These are phyloP conservation scores for Caradrina clavipalpis DNA, from an alignment of 2,888 invertebrate species.

Conservation along the genomic window DNA sequence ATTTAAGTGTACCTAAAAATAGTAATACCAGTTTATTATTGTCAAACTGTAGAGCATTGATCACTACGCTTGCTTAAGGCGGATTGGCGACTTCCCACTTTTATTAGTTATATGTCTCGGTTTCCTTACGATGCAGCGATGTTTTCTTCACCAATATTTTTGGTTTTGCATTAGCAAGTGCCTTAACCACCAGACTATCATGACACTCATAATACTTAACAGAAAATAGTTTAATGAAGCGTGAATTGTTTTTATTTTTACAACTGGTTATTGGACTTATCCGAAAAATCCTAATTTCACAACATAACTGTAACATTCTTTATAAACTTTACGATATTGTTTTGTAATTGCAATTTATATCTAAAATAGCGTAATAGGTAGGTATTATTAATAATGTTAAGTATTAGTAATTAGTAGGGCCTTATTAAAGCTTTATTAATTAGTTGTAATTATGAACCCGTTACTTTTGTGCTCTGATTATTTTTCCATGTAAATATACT, in stretches of 20 bases:
- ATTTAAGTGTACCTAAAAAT: too few species aligned
- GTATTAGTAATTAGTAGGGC: constrained; percentile 60
- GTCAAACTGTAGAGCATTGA: too few species aligned
- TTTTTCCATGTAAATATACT: background rate
- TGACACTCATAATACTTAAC: background rate
- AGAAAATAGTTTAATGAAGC: background rate
- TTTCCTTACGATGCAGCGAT: too few species aligned
- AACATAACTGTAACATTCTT: constrained; percentile 1
- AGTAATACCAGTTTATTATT: too few species aligned
- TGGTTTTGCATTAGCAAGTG: too few species aligned
- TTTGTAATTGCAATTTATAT: constrained; percentile 75
- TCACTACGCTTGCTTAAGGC: too few species aligned
- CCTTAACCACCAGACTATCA: too few species aligned
- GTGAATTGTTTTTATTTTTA: background rate
- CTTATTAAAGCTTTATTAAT: constrained; percentile 55
- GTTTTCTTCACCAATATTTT: too few species aligned
- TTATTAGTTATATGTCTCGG: too few species aligned
- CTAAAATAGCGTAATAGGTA: constrained; percentile 24
- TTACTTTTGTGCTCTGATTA: constrained; percentile 12
- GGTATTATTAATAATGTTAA: constrained; percentile 50
- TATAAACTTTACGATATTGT: constrained; percentile 67
- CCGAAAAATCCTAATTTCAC: background rate
- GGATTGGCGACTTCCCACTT: too few species aligned
- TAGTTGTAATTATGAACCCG: constrained; percentile 50
- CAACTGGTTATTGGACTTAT: background rate